Base-by-base conservation (phyloP, 2,797 vertebrate genomes). In the Gallinago nigripennis region DNA sequence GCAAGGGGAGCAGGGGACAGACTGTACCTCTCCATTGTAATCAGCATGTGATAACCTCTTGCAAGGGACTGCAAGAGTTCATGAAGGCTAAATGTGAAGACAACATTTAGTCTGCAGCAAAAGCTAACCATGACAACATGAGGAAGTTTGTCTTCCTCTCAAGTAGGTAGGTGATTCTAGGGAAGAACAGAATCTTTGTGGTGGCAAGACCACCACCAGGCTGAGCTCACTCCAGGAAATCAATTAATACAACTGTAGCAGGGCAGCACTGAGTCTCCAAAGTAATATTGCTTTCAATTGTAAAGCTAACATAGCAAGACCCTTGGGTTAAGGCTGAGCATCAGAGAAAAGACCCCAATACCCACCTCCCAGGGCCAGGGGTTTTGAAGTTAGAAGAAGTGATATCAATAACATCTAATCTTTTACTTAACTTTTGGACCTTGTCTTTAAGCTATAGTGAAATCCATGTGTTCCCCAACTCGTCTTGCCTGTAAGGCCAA, bases 1-100 rank as follows among this genome's bases (percentile, higher is more conserved):
- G 2, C 1, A 0, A 2, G 8, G 6, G 4, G 7, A 87, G 2
- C 6, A 64, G 25, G 27, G 13, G 3, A 8, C 23, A 76, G 33
- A 43, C 21, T 71, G 41, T 30, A 50, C 6, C 8, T 61, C 37
- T 92, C 14, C 9, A 1, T 20, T 65, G 33, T 63, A 11, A 28
- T 72, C 27, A 53, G 16, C 33, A 15, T 20, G 7, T 28, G 25
- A 54, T 78, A 16, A 65, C 16, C 18, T 51, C 13, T 54, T 31
- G 6, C 10, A 65, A n/a, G 20, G 6, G 15, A 41, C 17, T 65
- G 24, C 14, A 46, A 63, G 23, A 48, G 8, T 30, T 24, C 4
- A 3, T 25, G n/a, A 72, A 28, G 6, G 2, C 11, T 68, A 43
- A 45, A 58, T 11, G 4, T 54, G 33, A 84, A 61, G 16, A 45